Conservation (phyloP, 2,113 vertebrate species). For the Drymodes brunneopygia region DNA sequence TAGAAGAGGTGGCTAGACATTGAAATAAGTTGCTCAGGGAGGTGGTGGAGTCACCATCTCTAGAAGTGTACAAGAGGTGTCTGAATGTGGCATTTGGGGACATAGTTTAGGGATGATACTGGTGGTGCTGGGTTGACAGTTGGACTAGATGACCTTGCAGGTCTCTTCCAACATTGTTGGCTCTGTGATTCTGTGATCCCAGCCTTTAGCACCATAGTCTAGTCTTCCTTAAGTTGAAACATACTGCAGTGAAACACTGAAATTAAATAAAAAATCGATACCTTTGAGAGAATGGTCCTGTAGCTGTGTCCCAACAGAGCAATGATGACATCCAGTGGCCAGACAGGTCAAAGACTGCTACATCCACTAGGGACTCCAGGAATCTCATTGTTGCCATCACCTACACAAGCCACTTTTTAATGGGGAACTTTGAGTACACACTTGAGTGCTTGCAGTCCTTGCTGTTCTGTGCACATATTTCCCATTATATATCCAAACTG, state of each 20-base stretch:
- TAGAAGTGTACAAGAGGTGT: not conserved
- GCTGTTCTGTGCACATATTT: not conserved
- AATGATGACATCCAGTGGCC: slow-evolving; percentile 53
- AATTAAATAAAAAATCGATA: not conserved
- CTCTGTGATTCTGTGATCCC: not conserved
- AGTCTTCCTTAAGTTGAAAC: not conserved
- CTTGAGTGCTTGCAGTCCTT: not conserved
- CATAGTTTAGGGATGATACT: not conserved
- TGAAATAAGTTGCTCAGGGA: not conserved
- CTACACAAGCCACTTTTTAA: not conserved
- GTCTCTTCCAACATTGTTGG: not conserved
- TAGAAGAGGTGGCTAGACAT: not conserved
- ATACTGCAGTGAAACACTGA: not conserved
- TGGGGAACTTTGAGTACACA: not conserved
- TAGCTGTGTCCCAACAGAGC: not conserved
- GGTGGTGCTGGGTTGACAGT: not conserved
- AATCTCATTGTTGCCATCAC: not conserved
- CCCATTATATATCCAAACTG: not conserved
- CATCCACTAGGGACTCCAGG: not conserved
- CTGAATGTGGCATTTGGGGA: not conserved
- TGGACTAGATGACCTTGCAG: not conserved
- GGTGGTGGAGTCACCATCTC: not conserved
- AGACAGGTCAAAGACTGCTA: not conserved
- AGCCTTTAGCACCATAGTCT: not conserved
- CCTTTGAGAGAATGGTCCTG: not conserved